Evolutionary conservation across 2,113 vertebrate species (phyloP).

Genomic region (Nothocercus julius): DNA sequence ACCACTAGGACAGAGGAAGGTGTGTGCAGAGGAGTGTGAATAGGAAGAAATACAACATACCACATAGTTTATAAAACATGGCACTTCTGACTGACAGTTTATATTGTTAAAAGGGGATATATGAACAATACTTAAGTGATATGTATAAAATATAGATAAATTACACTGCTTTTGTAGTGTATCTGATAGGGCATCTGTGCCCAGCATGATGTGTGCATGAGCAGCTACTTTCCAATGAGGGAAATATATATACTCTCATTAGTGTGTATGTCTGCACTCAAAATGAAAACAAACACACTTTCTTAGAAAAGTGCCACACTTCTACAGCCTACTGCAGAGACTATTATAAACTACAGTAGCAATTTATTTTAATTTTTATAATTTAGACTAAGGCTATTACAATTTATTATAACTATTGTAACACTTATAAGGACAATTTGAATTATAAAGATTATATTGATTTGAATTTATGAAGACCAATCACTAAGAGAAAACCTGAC

Average conservation of each 20-base stretch:
- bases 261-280: neutral
- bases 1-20: neutral
- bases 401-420: neutral
- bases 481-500: neutral
- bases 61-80: neutral
- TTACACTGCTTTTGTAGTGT: neutral
- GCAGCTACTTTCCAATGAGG: neutral
- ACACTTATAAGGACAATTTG: neutral
- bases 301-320: neutral
- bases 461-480: neutral
- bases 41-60: neutral
- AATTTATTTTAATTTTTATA: neutral
- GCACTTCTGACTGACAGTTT: neutral
- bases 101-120: neutral
- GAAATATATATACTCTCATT: neutral
- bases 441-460: neutral
- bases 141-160: neutral
- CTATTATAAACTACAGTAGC: neutral
- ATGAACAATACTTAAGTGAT: neutral
- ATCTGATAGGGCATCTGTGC: neutral
- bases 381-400: neutral
- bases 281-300: constrained; percentile 26
- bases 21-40: neutral
- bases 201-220: rapidly evolving
- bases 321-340: neutral